These are phyloP conservation scores for Passerculus sandwichensis DNA, from an alignment of 2,797 vertebrate species.

Conservation along the genomic window DNA sequence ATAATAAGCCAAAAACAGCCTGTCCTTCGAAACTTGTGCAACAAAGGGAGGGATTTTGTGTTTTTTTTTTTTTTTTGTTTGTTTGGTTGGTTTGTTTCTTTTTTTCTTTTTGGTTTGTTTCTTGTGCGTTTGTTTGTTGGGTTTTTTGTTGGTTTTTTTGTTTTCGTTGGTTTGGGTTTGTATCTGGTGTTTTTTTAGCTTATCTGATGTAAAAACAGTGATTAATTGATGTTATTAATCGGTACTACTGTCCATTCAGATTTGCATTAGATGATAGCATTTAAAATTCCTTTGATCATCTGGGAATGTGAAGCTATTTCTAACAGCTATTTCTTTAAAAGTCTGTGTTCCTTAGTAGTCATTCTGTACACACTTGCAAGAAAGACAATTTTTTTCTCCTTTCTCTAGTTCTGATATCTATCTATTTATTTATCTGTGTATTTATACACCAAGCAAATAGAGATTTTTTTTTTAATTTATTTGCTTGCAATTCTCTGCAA, in stretches of 20 bases:
- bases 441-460: neutral
- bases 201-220: neutral
- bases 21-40: neutral
- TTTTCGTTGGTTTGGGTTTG: neutral
- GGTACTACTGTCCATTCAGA: neutral
- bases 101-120: no score
- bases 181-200: neutral
- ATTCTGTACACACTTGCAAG: neutral
- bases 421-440: no score
- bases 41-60: neutral
- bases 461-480: neutral
- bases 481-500: neutral
- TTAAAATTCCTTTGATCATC: slow-evolving; percentile 4
- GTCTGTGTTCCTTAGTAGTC: neutral
- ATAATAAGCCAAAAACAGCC: fast-evolving
- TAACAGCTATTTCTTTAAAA: neutral
- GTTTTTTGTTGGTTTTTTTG: no score
- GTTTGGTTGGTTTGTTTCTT: no score
- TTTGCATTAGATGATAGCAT: slow-evolving; percentile 12
- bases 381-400: neutral
- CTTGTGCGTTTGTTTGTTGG: neutral
- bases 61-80: fast-evolving
- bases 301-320: neutral
- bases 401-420: neutral
- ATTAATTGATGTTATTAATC: slow-evolving; percentile 15